These are phyloP conservation scores for Passer montanus DNA, from an alignment of 2,113 vertebrate species.

Conservation along the genomic window DNA sequence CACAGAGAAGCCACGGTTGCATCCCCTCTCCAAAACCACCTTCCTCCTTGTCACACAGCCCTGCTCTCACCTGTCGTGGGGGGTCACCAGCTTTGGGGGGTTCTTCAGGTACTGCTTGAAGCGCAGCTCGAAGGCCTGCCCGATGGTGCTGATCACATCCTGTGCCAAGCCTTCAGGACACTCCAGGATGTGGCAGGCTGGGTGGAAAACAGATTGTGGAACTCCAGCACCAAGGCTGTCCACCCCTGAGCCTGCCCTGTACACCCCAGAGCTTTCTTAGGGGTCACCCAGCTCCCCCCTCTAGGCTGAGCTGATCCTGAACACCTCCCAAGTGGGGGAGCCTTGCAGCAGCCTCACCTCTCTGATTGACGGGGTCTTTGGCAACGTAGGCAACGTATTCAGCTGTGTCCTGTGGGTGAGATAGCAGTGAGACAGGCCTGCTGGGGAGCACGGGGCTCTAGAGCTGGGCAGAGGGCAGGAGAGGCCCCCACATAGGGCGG, in stretches of 20 bases:
- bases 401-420: slow-evolving; percentile 71
- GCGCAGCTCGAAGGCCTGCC: slow-evolving; percentile 95
- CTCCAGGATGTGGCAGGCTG: slow-evolving; percentile 96
- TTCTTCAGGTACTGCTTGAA: slow-evolving; percentile 99
- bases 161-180: slow-evolving; percentile 94
- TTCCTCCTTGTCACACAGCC: neutral
- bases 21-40: neutral
- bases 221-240: neutral
- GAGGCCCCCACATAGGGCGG: accelerated
- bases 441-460: neutral
- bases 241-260: neutral
- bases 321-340: accelerated
- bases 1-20: neutral
- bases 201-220: neutral
- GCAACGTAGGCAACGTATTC: slow-evolving; percentile 89
- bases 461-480: neutral
- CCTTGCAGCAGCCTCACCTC: slow-evolving; percentile 81
- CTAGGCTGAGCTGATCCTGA: neutral
- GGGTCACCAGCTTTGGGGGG: slow-evolving; percentile 94
- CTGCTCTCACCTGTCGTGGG: slow-evolving; percentile 88
- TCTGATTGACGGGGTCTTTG: slow-evolving; percentile 98
- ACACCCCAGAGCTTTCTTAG: neutral
- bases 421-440: neutral
- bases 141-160: slow-evolving; percentile 98
- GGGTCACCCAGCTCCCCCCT: neutral